These are phyloP conservation scores for Microcebus jonahi DNA, from an alignment of 2,113 vertebrate genomes.

Conservation along the genomic window DNA sequence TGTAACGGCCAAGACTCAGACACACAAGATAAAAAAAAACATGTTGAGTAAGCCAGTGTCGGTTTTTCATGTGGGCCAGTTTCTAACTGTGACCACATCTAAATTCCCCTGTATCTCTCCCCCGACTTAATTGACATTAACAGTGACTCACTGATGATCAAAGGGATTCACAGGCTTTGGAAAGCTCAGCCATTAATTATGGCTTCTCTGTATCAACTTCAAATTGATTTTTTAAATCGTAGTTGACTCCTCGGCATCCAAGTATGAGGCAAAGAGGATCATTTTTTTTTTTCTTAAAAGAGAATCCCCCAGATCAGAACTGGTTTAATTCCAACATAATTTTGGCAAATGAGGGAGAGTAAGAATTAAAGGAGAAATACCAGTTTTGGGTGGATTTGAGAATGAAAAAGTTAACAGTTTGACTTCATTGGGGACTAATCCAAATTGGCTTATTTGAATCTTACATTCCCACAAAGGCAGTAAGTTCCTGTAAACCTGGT, in stretches of 20 bases:
- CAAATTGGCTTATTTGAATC: background rate
- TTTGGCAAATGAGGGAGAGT: background rate
- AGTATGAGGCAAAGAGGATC: conserved; percentile 1
- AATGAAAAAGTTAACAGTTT: background rate
- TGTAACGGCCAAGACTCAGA: background rate
- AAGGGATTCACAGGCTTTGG: conserved; percentile 34
- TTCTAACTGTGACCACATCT: conserved; percentile 21
- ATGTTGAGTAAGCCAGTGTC: background rate
- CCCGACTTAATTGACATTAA: conserved; percentile 27
- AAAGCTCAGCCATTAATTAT: conserved; percentile 47
- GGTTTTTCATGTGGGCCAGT: background rate
- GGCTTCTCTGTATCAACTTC: conserved; percentile 1
- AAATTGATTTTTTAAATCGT: conserved; percentile 40
- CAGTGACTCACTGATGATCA: conserved; percentile 35
- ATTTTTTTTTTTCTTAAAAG: background rate
- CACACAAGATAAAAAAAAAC: background rate
- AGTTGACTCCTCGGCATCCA: background rate
- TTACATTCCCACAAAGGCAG: background rate
- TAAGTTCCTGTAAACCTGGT: background rate
- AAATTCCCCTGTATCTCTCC: background rate
- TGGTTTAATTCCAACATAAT: conserved; percentile 40
- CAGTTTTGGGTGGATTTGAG: background rate
- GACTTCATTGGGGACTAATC: background rate
- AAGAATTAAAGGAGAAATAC: background rate
- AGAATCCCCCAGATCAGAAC: background rate